A percentile compares a stretch with the other conserved stretches of the same genome.
Evolutionary conservation across 2,113 vertebrate genomes (phyloP).

Genomic region (Elanoides forficatus): DNA sequence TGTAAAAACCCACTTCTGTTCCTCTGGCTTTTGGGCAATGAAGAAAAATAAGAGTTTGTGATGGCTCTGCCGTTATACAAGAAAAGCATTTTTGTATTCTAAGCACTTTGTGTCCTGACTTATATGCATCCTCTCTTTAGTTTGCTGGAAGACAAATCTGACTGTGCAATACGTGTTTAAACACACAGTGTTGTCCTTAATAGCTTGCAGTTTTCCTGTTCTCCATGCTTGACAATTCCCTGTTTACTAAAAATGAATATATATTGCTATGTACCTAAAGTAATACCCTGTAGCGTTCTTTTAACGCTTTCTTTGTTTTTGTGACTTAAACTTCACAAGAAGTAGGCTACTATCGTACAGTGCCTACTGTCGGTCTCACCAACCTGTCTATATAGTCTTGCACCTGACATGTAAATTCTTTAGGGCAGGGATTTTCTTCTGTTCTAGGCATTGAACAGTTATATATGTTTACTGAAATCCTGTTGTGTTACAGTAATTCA

Average conservation of each 20-base stretch:
- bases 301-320: neutral
- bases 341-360: rapidly evolving
- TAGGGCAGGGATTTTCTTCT: neutral
- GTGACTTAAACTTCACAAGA: neutral
- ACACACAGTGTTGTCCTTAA: neutral
- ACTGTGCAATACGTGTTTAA: neutral
- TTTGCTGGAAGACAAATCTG: neutral
- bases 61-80: neutral
- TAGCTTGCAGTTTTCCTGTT: neutral
- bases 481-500: neutral
- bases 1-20: neutral
- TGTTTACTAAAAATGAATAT: rapidly evolving
- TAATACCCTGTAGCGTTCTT: neutral
- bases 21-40: neutral
- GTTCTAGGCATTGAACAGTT: neutral
- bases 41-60: neutral
- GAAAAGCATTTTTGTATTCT: neutral
- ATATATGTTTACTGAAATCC: rapidly evolving
- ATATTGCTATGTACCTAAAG: neutral
- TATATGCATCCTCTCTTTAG: neutral
- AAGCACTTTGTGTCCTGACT: neutral
- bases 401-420: neutral
- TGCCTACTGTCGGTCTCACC: rapidly evolving
- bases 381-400: rapidly evolving
- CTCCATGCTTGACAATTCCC: neutral